phyloP scores from a whole-genome alignment of 2,797 vertebrate species.

The Serranus cabrilla region DNA sequence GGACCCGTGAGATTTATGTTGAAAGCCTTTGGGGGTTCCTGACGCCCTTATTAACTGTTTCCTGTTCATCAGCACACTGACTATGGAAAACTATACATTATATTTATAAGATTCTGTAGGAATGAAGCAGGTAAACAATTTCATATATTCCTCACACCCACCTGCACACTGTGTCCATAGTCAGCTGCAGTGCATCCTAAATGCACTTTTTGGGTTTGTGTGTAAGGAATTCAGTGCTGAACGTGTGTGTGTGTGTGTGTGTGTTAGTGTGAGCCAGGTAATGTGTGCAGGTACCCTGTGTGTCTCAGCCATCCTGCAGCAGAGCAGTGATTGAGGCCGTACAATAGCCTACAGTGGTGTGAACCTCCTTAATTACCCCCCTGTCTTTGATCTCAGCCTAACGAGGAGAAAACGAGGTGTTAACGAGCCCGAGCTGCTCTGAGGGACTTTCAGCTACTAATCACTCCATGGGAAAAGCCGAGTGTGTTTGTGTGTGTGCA shows the following conservation, averaged over 20 bases:
- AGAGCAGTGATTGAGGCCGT: constrained; percentile 4
- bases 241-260: constrained; percentile 3
- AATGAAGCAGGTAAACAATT: too few species aligned
- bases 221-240: background rate
- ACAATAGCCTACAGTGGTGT: constrained; percentile 42
- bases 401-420: constrained; percentile 58
- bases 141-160: too few species aligned
- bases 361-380: constrained; percentile 60
- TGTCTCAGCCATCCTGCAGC: background rate
- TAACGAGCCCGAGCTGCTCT: constrained; percentile 44
- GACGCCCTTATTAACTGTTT: too few species aligned
- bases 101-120: too few species aligned
- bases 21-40: too few species aligned
- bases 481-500: constrained; percentile 7
- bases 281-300: background rate
- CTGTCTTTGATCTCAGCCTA: constrained; percentile 65
- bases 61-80: too few species aligned
- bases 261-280: background rate
- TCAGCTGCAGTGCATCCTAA: background rate
- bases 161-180: background rate
- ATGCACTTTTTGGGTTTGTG: background rate
- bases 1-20: too few species aligned
- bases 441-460: constrained; percentile 48
- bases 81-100: too few species aligned
- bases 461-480: constrained; percentile 51